Base-by-base conservation (phyloP, 2,888 invertebrate genomes). In the Lepidocyrtoides sp. region DNA sequence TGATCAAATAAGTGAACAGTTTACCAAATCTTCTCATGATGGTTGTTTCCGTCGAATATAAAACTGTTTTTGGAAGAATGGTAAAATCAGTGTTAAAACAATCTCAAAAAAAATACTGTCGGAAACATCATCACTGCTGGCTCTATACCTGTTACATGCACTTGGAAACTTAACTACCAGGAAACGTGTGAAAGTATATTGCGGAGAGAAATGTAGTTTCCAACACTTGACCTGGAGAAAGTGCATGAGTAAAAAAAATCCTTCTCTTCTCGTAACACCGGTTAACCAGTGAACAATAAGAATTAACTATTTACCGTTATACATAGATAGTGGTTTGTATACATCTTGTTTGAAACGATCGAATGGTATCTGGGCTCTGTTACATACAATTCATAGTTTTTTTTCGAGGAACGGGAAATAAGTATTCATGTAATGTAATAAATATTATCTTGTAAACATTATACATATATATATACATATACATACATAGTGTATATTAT, bases 271-370 rank as follows among this genome's bases (percentile, higher is more conserved):
- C 51, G 48, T 75, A 84, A 85, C 60, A 89, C 91, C 91, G 72
- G 79, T 92, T 91, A 84, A 92, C 91, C 92, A 92, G 89, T 92
- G 91, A 92, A 92, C 84, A 89, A 85, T 87, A 83, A 88, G 77
- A 83, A 90, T 41, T 85, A 77, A 89, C 83, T 84, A 75, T 86
- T 66, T 85, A 85, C 81, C 66, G 51, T 69, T 90, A 41, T 81
- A 69, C 79, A 32, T 54, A 41, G 32, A 57, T 79, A 90, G 85
- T 84, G 89, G 29, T 54, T 85, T 75, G 91, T 82, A 57, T 51
- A 83, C 91, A 86, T 77, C 83, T 86, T 91, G 77, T 91, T 87
- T 91, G 82, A 63, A 82, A 81, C 85, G 75, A 87, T 60, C 51
- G 63, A 87, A 87, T 91, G 87, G 82, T 87, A 77, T 87, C 87